Evolutionary conservation across 1,140 invertebrate species (phyloP), one percentile per base, ranked within the genome.

Genomic region (Metaphire vulgaris): DNA sequence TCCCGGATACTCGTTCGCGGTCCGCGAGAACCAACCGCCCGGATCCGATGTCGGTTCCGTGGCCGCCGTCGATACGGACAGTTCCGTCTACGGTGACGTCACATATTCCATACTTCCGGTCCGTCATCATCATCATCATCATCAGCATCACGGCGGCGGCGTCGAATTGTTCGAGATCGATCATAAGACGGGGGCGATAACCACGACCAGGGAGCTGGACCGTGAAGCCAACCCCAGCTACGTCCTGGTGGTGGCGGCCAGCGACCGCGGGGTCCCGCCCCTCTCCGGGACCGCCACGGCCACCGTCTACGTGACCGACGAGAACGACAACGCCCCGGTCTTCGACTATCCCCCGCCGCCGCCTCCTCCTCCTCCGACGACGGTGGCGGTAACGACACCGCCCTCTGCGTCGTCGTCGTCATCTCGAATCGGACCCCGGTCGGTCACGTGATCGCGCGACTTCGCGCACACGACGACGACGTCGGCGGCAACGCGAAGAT

Each of bases 401-500:
- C 41, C 41, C 15, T 75, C 16, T 32, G 33, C 0, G 56, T n/a
- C n/a, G n/a, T n/a, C n/a, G n/a, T 78, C 0, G 15, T 41, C 32
- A 28, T 77, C 2, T 73, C 69, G 16, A 70, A 69, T 16, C 77
- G 41, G 26, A 70, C 70, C 26, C 75, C 34, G 14, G 65, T 56
- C 6, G 72, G 77, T 29, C 69, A 69, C 69, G 66, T 78, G 1
- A 31, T 78, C 69, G 64, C 76, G 68, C 1, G 76, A 65, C 16
- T 79, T 32, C 33, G 31, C 1, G 77, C 77, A 6, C 32, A 68
- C 1, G 77, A 79, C 56, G n/a, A 56, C 28, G 77, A 79, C 72
- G 31, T 79, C 76, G 74, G 70, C 71, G 30, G 67, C 32, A 79
- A 79, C 29, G 77, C 77, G 1, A 73, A 74, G 68, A 32, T 79